Percentiles rank a stretch among this genome's conserved stretches.
phyloP scores from a whole-genome alignment of 2,888 invertebrate genomes.

The Campoletis raptor region DNA sequence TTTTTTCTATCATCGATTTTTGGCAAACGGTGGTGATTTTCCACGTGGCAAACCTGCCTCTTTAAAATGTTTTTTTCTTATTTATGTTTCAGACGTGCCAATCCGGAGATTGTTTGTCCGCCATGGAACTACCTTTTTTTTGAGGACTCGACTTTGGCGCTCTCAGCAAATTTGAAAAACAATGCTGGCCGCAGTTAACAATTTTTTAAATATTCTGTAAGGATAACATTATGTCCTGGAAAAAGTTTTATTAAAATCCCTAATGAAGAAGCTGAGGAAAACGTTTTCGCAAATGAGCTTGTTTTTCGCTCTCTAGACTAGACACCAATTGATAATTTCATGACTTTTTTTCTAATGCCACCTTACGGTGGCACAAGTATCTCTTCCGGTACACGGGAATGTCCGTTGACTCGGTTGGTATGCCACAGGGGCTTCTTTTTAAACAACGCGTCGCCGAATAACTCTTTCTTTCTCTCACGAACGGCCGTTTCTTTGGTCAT shows the following conservation, averaged over 20 bases:
- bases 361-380: slow-evolving; percentile 30
- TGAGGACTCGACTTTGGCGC: slow-evolving; percentile 7
- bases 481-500: neutral
- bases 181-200: neutral
- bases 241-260: too few relatives aligned
- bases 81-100: neutral
- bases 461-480: slow-evolving; percentile 9
- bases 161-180: neutral
- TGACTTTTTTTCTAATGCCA: slow-evolving; percentile 37
- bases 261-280: too few relatives aligned
- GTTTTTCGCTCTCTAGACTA: too few relatives aligned
- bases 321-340: slow-evolving; percentile 7
- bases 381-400: slow-evolving; percentile 60
- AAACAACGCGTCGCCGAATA: neutral
- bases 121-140: slow-evolving; percentile 7
- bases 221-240: too few relatives aligned
- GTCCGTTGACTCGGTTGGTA: slow-evolving; percentile 63
- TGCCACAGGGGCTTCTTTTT: slow-evolving; percentile 38
- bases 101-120: slow-evolving; percentile 26
- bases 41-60: neutral
- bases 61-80: neutral
- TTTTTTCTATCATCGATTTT: slow-evolving; percentile 3
- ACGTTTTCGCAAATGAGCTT: too few relatives aligned
- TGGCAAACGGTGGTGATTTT: neutral
- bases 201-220: too few relatives aligned